phyloP scores from a whole-genome alignment of 2,797 vertebrate genomes.

The Crypturellus tataupa region DNA sequence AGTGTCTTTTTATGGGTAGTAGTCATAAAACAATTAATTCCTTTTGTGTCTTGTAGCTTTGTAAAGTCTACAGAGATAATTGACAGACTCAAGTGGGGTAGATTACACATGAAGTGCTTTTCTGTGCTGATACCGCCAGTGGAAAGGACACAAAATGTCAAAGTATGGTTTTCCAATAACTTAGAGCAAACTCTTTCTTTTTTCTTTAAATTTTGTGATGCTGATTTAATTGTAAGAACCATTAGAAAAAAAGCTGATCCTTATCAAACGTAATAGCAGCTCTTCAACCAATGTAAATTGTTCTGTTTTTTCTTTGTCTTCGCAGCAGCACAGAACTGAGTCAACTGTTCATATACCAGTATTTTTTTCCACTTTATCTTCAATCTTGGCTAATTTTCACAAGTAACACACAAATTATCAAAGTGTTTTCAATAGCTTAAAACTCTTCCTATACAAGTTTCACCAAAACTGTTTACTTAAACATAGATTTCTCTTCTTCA shows the following conservation, averaged over 20 bases:
- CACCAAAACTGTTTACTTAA: slow-evolving; percentile 45
- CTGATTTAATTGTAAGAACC: neutral
- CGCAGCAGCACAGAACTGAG: neutral
- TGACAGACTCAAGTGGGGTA: neutral
- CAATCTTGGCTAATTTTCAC: neutral
- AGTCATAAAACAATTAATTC: slow-evolving; percentile 61
- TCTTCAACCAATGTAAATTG: neutral
- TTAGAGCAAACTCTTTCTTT: neutral
- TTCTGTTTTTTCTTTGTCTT: neutral
- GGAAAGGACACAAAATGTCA: neutral
- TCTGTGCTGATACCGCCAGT: neutral
- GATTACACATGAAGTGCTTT: neutral
- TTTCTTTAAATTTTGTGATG: neutral
- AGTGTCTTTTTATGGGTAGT: slow-evolving; percentile 38
- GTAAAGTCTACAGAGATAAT: slow-evolving; percentile 34
- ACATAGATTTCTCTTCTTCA: slow-evolving; percentile 23
- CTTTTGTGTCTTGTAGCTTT: slow-evolving; percentile 33
- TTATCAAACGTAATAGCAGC: neutral
- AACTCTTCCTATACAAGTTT: neutral
- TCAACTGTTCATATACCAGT: neutral
- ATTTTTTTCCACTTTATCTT: slow-evolving; percentile 10
- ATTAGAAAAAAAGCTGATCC: neutral
- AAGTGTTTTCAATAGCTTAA: neutral
- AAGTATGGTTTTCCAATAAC: neutral
- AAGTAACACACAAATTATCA: neutral